Evolutionary conservation across 1,140 invertebrate species (phyloP), one percentile per base, ranked within the genome.

Genomic region (Aphaenogaster rudis): DNA sequence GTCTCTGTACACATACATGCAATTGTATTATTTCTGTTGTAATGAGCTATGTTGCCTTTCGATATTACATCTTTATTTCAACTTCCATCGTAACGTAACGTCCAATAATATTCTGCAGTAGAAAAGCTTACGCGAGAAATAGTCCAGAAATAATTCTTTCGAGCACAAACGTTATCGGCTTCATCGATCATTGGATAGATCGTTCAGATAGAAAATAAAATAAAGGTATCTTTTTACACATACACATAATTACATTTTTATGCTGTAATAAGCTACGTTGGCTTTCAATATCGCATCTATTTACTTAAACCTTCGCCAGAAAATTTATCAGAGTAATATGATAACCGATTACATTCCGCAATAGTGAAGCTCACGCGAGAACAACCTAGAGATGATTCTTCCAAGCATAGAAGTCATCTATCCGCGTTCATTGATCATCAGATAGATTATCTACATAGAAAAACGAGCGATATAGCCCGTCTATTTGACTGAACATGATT

Each of bases 371-470:
- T 69, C 13, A 81, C 21, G 36, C 36, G 64, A 54, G 3, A n/a
- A 81, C 39, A 33, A 54, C 54, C 50, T 54, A 42, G 36, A 54
- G 42, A 88, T 50, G 85, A 78, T 87, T 76, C 72, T 66, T 88
- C 45, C 52, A 17, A 67, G 33, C 21, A 54, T 28, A 66, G n/a
- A 59, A 21, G 17, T 74, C 72, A 84, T 77, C 71, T 69, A 36
- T 7, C 21, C 42, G 64, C 64, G 42, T 72, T 85, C 80, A 59
- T 57, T 67, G 11, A 42, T 50, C 42, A 42, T 85, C 45, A 71
- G 45, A 33, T 78, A 89, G 33, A n/a, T 71, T 54, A 50, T 59
- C 33, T 48, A 69, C n/a, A 21, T 88, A 86, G 48, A 64, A 52
- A 64, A 45, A 0, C 28, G 42, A 50, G n/a, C 36, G 39, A 72